Base-by-base conservation (phyloP, 2,113 vertebrate species). In the Rhegmatorhina hoffmannsi region DNA sequence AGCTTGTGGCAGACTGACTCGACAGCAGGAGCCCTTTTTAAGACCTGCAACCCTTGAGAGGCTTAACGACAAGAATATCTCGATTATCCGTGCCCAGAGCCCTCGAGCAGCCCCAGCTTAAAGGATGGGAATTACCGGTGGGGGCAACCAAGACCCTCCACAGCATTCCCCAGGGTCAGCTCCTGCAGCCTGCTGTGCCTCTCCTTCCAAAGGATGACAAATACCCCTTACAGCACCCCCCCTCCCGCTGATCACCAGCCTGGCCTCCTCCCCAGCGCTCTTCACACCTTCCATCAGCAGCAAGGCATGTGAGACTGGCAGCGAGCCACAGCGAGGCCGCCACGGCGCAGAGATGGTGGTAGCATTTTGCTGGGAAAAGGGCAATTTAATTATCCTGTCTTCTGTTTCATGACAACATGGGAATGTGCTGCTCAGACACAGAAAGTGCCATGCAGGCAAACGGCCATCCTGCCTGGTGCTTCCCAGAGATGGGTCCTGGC, bases 301-400 rank as follows among this genome's bases (percentile, higher is more conserved):
- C 2, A 3, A 94, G 86, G 64, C 92, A 56, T 44, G 80, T 67
- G 89, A 0, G 10, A 26, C 80, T 93, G 85, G 95, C 94, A 75
- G 7, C 0, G 1, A 89, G 93, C 94, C 84, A 84, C 81, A 6
- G 66, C 84, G 90, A 17, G 47, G 60, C 84, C 28, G 12, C 46
- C 26, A 3, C n/a, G 1, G 10, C 43, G 2, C 28, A 0, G 56
- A 84, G 69, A 67, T 31, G 2, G 53, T 5, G 2, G 60, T 6
- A 59, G 58, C 75, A 14, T 95, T 96, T 90, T 60, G 67, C 88
- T 89, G 90, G 94, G 95, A 94, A 97, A 97, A 95, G 88, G 94
- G 95, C 92, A 93, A 96, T 94, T 95, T 82, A 82, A 97, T 95
- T 93, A 97, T 94, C 88, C 84, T 4, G 18, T 20, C 90, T 92